Percentiles rank a stretch among this genome's conserved stretches.
Evolutionary conservation across 2,113 vertebrate genomes (phyloP).

Genomic region (Psittacus erithacus): DNA sequence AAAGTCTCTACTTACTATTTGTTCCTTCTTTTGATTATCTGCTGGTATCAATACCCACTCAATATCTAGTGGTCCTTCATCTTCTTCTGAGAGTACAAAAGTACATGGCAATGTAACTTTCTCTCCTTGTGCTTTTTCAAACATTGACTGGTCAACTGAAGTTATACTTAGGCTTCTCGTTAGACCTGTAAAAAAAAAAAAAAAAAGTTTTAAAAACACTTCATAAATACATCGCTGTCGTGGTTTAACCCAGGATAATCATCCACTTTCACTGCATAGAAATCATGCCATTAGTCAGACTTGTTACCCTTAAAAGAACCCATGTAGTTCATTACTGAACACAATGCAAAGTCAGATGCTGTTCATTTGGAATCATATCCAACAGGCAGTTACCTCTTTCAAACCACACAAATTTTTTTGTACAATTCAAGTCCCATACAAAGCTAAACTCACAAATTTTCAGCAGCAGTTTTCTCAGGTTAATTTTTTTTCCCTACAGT

Average conservation of each 20-base stretch:
- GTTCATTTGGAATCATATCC: background rate
- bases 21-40: conserved; percentile 74
- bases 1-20: conserved; percentile 71
- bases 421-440: background rate
- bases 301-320: background rate
- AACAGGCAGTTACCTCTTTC: background rate
- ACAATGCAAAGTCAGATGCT: fast-evolving
- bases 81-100: conserved; percentile 57
- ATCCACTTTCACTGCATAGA: background rate
- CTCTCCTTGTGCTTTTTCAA: conserved; percentile 80
- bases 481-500: background rate
- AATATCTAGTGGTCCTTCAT: conserved; percentile 75
- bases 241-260: too few relatives aligned
- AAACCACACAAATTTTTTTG: background rate
- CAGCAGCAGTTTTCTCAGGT: background rate
- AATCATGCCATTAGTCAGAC: background rate
- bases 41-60: conserved; percentile 78
- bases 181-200: conserved; percentile 60
- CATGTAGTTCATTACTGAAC: background rate
- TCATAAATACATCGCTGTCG: background rate
- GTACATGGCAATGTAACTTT: conserved; percentile 74
- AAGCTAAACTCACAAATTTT: background rate
- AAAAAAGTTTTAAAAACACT: background rate
- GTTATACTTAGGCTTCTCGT: conserved; percentile 70
- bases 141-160: conserved; percentile 33